Percentiles rank a stretch among this genome's conserved stretches.
Conservation (phyloP, 2,113 vertebrate species). For the Micronisus gabar region DNA sequence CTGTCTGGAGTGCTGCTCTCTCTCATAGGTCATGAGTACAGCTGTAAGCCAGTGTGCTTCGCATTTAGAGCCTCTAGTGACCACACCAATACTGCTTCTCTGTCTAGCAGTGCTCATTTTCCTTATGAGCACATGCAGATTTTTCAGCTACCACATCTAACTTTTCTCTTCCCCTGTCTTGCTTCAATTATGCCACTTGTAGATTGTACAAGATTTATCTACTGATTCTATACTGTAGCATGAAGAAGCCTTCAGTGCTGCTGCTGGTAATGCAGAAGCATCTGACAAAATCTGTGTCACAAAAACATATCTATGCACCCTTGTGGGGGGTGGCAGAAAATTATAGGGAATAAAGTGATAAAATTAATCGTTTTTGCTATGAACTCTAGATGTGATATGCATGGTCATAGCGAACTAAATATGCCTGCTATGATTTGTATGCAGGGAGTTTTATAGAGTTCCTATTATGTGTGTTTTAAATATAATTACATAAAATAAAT, state of each 20-base stretch:
- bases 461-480: not conserved
- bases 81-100: not conserved
- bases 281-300: not conserved
- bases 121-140: not conserved
- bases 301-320: not conserved
- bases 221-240: not conserved
- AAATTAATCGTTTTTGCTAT: not conserved
- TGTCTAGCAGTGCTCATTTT: not conserved
- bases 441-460: not conserved
- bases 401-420: not conserved
- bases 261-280: not conserved
- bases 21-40: not conserved
- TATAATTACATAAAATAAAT: not conserved
- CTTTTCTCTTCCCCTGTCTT: not conserved
- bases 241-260: not conserved
- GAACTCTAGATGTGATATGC: not conserved
- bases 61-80: not conserved
- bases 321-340: not conserved
- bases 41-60: not conserved
- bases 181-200: not conserved
- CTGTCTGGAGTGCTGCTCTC: not conserved
- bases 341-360: not conserved
- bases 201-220: not conserved
- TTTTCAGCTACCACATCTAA: not conserved
- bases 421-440: not conserved